Evolutionary conservation across 2,113 vertebrate genomes (phyloP).

Genomic region (Mesembrinibis cayennensis): DNA sequence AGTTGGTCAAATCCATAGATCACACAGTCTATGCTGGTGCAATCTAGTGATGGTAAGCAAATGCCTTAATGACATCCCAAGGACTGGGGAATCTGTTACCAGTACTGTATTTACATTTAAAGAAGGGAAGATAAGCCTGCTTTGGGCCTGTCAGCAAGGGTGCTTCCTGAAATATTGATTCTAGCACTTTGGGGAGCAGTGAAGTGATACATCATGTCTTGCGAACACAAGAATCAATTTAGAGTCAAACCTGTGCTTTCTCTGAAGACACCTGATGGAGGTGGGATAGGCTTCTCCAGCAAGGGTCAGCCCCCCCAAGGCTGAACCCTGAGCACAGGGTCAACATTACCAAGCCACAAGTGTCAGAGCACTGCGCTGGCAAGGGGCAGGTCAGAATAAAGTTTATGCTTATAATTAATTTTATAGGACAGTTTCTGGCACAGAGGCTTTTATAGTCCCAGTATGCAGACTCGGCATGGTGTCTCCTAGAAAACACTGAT

Average conservation of each 20-base stretch:
- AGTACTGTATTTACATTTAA: too few species aligned
- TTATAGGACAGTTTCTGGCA: not conserved
- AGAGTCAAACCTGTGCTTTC: not conserved
- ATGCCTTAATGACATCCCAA: too few species aligned
- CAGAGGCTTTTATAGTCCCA: not conserved
- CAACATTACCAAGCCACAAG: too few species aligned
- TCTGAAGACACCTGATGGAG: not conserved
- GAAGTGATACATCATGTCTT: too few species aligned
- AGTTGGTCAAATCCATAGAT: not conserved
- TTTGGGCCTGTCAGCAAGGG: not conserved
- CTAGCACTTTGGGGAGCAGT: not conserved
- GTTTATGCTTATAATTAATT: not conserved
- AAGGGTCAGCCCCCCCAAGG: not conserved
- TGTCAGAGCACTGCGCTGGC: not conserved
- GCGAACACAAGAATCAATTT: not conserved
- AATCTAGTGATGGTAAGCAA: not conserved
- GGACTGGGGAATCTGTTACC: not conserved
- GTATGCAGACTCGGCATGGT: not conserved
- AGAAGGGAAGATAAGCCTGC: not conserved
- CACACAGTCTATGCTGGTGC: not conserved
- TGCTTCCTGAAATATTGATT: not conserved
- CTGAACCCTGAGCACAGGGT: not conserved
- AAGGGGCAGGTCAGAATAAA: not conserved
- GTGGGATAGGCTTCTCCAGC: not conserved
- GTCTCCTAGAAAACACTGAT: not conserved